Base-by-base conservation (phyloP, 2,888 invertebrate genomes). In the Mycalesis mineus region DNA sequence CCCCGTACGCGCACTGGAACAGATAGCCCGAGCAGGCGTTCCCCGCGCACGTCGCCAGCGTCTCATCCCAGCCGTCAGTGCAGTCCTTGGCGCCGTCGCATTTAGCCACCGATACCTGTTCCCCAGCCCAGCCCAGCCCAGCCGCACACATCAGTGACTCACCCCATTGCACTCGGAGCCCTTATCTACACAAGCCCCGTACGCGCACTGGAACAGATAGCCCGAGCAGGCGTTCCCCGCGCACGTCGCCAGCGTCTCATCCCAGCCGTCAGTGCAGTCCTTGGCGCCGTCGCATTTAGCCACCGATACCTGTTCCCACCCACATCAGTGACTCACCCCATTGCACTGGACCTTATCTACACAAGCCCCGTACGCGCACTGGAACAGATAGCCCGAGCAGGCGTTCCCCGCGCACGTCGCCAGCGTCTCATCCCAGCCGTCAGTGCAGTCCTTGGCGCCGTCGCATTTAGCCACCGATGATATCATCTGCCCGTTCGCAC, bases 311-410 rank as follows among this genome's bases (percentile, higher is more conserved):
- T n/a, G n/a, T n/a, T n/a, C n/a, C n/a, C n/a, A n/a, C n/a, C n/a
- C n/a, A n/a, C n/a, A n/a, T n/a, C n/a, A n/a, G n/a, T n/a, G n/a
- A 49, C 72, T 70, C 37, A 86, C 86, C 54, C 74, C 72, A 55
- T 86, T 86, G 65, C 94, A 94, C 40, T 81, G 41, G 84, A 88
- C 84, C 1, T 90, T 84, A 63, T 92, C 91, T 0, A 92, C 84
- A 62, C 93, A 93, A 0, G 91, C 92, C 0, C 93, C 93, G 65
- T 93, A 92, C 0, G 84, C 82, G 68, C 93, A 93, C 42, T 91
- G 91, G 75, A 92, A 93, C 47, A 91, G 81, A 67, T 86, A 90
- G 0, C 72, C 62, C 0, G 88, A 88, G 67, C 93, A 93, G 0
- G 55, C 69, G 54, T 71, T 77, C 0, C 66, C 76, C 0, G 80